Evolutionary conservation across 2,888 invertebrate genomes (phyloP).

Genomic region (Psylliodes chrysocephalus): DNA sequence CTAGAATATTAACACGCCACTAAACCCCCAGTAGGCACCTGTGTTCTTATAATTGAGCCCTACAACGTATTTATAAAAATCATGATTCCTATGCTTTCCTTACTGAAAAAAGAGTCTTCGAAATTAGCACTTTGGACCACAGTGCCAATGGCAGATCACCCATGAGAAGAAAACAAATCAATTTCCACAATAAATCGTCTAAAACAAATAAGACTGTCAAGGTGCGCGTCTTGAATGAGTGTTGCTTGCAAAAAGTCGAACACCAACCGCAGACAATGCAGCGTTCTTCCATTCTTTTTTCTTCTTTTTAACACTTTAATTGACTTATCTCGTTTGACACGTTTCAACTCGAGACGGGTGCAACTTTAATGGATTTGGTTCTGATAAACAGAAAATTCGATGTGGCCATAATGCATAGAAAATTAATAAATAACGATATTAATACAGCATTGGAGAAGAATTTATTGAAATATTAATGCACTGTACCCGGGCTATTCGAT

Average conservation of each 20-base stretch:
- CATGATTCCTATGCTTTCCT: no score
- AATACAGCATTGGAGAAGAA: no score
- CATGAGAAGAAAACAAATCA: constrained; percentile 39
- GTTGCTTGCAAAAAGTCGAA: constrained; percentile 38
- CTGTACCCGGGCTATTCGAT: no score
- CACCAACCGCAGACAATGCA: constrained; percentile 43
- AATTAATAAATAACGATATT: no score
- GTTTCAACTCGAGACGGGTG: constrained; percentile 5
- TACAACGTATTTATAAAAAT: no score
- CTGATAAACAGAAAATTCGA: no score
- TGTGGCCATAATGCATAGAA: no score
- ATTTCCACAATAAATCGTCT: constrained; percentile 39
- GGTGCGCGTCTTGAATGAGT: constrained; percentile 28
- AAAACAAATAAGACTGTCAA: constrained; percentile 41
- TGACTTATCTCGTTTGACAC: constrained; percentile 50
- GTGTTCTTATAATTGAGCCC: no score
- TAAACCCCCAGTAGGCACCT: no score
- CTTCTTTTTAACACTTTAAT: constrained; percentile 50
- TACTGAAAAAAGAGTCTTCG: no score
- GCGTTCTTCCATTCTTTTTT: constrained; percentile 32
- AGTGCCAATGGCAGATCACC: constrained; percentile 14
- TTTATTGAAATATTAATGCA: no score
- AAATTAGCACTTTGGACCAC: not conserved
- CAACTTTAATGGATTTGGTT: not conserved
- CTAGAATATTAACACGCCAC: no score